phyloP scores from a whole-genome alignment of 2,113 vertebrate genomes.

The Indicator maculatus region DNA sequence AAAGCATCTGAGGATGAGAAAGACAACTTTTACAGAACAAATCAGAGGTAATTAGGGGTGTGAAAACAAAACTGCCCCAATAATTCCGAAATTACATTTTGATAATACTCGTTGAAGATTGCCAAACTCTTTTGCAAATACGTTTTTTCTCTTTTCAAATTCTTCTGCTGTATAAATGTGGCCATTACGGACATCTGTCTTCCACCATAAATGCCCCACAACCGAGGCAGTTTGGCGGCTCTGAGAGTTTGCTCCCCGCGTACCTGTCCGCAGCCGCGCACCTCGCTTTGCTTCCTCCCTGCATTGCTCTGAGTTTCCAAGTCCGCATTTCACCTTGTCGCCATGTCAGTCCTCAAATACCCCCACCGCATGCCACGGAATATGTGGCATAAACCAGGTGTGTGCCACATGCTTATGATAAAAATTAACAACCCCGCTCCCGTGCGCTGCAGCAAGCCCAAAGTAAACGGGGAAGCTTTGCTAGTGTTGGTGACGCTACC shows the following conservation, averaged over 20 bases:
- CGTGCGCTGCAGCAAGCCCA: not conserved
- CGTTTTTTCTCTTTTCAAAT: accelerated
- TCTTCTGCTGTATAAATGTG: accelerated
- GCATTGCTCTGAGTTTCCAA: accelerated
- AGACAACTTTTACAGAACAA: slow-evolving; percentile 50
- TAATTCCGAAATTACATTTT: not conserved
- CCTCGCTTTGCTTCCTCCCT: not conserved
- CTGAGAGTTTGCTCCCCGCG: not conserved
- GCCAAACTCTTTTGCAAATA: not conserved
- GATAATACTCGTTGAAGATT: not conserved
- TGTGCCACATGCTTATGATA: not conserved
- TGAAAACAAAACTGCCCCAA: not conserved
- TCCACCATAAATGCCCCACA: accelerated
- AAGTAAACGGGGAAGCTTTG: not conserved
- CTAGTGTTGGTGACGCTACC: not conserved
- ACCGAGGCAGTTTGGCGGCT: accelerated
- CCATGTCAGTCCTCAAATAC: not conserved
- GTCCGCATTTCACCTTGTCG: not conserved
- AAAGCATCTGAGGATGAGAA: not conserved
- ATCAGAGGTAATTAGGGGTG: not conserved
- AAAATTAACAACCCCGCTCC: not conserved
- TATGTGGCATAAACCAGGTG: accelerated
- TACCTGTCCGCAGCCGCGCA: not conserved
- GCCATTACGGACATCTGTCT: not conserved
- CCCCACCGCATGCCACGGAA: not conserved